A percentile compares a stretch with the other conserved stretches of the same genome.
These are phyloP conservation scores for Seira ritae DNA, from an alignment of 2,888 invertebrate species.

Conservation along the genomic window DNA sequence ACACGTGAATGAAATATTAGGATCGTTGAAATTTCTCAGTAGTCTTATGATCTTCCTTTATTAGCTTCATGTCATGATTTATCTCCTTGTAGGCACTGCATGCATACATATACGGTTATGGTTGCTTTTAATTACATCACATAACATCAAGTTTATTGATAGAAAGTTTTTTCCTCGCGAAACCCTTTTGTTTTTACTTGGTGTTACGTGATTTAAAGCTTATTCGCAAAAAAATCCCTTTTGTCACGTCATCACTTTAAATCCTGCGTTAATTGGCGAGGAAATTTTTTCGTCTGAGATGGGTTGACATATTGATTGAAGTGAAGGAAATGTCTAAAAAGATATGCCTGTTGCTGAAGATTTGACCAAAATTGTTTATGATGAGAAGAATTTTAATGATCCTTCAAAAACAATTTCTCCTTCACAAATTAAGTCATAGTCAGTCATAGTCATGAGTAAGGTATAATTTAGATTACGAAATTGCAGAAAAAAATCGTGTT, in stretches of 20 bases:
- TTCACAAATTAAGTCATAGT: background rate
- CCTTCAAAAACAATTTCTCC: background rate
- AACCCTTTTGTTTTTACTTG: background rate
- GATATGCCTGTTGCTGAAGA: too few relatives aligned
- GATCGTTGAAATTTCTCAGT: constrained; percentile 6
- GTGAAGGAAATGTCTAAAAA: background rate
- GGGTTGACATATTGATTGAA: constrained; percentile 1
- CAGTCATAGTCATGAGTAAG: background rate
- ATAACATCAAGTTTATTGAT: background rate
- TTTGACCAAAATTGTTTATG: background rate
- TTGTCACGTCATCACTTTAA: background rate
- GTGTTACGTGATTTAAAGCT: too few relatives aligned
- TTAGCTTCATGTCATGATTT: background rate
- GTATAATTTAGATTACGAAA: background rate
- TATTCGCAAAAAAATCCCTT: background rate
- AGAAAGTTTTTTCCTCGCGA: background rate
- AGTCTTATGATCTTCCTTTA: background rate
- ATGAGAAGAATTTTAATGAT: background rate
- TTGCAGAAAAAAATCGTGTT: background rate
- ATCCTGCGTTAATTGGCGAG: background rate
- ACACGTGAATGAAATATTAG: constrained; percentile 44
- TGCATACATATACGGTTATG: background rate
- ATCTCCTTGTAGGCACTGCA: background rate
- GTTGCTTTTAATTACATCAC: background rate
- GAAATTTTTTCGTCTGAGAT: background rate